Conservation (phyloP, 2,797 vertebrate species). For the Poeciliopsis infans region DNA sequence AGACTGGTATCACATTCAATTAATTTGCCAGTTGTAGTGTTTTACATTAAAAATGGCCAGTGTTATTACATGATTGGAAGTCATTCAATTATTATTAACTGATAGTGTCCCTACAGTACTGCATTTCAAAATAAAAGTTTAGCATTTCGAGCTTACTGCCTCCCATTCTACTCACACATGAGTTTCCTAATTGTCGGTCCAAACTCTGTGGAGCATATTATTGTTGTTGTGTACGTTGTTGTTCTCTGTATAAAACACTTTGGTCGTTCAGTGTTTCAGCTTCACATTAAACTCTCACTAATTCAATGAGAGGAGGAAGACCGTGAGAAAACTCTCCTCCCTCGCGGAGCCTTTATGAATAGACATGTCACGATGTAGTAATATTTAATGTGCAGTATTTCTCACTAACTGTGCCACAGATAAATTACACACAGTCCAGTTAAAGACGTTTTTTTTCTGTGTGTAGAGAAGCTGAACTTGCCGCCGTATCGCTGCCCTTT, state of each 20-base stretch:
- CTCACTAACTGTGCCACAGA: not conserved
- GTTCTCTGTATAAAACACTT: not conserved
- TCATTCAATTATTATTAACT: not conserved
- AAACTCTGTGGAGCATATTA: not conserved
- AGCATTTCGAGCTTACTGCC: not conserved
- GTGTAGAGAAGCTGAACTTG: constrained; percentile 29
- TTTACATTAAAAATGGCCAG: not conserved
- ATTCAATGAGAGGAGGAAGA: not conserved
- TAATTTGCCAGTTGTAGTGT: not conserved
- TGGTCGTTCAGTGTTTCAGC: not conserved
- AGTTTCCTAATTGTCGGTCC: not conserved
- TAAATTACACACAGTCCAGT: not conserved
- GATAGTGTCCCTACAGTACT: not conserved
- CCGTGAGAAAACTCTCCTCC: not conserved
- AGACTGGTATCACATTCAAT: not conserved
- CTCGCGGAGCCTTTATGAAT: not conserved
- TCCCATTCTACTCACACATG: not conserved
- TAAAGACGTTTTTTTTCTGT: not conserved
- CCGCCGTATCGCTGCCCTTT: constrained; percentile 69
- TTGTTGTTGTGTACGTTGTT: not conserved
- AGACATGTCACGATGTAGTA: not conserved
- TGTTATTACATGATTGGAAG: not conserved
- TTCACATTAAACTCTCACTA: not conserved
- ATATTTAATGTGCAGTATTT: not conserved
- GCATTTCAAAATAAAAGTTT: not conserved